Base-by-base conservation (phyloP, 2,113 vertebrate genomes). In the Triplophysa tibetana region DNA sequence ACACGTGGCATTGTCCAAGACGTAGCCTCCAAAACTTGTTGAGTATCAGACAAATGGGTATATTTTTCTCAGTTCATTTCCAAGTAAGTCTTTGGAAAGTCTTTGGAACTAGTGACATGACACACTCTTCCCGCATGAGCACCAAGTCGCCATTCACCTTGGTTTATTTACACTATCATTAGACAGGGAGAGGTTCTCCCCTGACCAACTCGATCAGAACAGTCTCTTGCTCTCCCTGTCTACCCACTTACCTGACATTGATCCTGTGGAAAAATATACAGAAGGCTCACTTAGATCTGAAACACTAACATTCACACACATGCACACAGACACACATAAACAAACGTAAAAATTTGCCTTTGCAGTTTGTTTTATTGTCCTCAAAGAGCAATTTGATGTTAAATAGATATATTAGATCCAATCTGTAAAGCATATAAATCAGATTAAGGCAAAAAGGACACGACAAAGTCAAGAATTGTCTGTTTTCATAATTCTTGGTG, bases 151-250 rank as follows among this genome's bases (percentile, higher is more conserved):
- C 90, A 91, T 93, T 93, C 90, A 91, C 82, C 80, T 88, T 84
- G 89, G 90, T 92, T 92, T 93, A 90, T 92, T 92, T 93, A 92
- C 85, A 79, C 90, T 90, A 88, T 90, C 88, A 90, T 93, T 93
- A 92, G 89, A 83, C 61, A 65, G 89, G 89, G 88, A 88, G 88
- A 88, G 84, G 88, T 45, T 75, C 62, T 89, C 82, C 87, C 83
- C 86, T 76, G 83, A 62, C 89, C 85, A 63, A 63, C 12, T 61
- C 69, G 41, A 89, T 88, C 88, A 87, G 81, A 87, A 86, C 66
- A 52, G 26, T 62, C 33, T 64, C 76, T 43, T 43, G 11, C 24
- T 50, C 69, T 63, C 64, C 29, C 78, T 61, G 84, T 78, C 86
- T 84, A 66, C 38, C 38, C 24, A 21, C 86, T 83, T 84, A 86